These are phyloP conservation scores for Tringa solitaria DNA, from an alignment of 2,113 vertebrate genomes.

Conservation along the genomic window DNA sequence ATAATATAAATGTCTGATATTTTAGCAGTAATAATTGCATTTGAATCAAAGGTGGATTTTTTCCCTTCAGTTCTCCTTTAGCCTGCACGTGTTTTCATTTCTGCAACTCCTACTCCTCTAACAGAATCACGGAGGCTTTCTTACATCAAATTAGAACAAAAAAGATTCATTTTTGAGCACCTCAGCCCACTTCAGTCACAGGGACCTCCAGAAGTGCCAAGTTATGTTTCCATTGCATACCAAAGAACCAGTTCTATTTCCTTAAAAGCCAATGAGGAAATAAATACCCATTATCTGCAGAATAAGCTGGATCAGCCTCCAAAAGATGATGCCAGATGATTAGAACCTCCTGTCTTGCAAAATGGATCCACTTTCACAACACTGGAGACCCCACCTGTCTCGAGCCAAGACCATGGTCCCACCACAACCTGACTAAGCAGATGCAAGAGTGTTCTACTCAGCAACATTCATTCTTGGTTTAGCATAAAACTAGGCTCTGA, in stretches of 20 bases:
- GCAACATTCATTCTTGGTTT: neutral
- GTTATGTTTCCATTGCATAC: neutral
- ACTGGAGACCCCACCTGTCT: accelerated
- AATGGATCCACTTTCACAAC: neutral
- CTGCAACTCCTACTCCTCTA: neutral
- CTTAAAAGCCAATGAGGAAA: neutral
- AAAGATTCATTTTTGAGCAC: neutral
- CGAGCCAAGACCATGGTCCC: neutral
- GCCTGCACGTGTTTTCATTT: neutral
- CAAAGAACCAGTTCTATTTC: neutral
- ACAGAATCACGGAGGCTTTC: neutral
- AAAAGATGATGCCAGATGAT: neutral
- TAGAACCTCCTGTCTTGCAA: neutral
- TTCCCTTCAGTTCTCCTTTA: neutral
- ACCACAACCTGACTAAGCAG: neutral
- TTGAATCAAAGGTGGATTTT: neutral
- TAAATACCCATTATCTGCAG: neutral
- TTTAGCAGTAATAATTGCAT: neutral
- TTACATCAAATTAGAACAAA: neutral
- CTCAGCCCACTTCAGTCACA: neutral
- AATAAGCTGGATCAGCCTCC: neutral
- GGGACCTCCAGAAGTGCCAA: neutral
- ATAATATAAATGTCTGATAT: neutral
- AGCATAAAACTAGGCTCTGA: neutral
- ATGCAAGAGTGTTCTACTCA: neutral